Conservation (phyloP, 2,113 vertebrate species). For the Cranoglanis bouderius region DNA sequence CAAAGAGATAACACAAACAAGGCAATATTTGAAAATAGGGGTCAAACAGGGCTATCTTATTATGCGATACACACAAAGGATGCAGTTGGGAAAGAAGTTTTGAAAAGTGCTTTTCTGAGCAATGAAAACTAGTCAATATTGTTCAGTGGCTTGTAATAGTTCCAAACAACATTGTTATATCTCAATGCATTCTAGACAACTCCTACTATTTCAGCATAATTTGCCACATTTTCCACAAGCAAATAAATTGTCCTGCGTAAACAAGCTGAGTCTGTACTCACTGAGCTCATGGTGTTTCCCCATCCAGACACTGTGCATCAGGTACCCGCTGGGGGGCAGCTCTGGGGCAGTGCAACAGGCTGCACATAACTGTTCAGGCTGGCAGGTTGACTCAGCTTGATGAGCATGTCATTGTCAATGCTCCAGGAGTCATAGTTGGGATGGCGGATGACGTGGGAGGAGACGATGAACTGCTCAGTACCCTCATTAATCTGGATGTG, state of each 20-base stretch:
- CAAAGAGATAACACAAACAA: background rate
- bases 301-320: constrained; percentile 75
- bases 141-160: background rate
- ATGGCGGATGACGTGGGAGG: constrained; percentile 51
- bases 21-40: background rate
- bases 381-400: constrained; percentile 65
- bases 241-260: background rate
- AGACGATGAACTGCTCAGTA: constrained; percentile 55
- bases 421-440: constrained; percentile 56
- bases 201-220: background rate
- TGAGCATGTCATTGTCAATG: constrained; percentile 76
- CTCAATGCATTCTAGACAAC: background rate
- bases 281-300: constrained; percentile 73
- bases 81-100: background rate
- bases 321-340: constrained; percentile 65
- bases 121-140: background rate
- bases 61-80: background rate
- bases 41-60: background rate
- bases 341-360: constrained; percentile 61
- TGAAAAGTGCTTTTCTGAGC: background rate
- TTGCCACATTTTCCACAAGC: background rate
- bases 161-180: background rate
- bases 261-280: constrained; percentile 31
- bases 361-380: too few species aligned
- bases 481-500: constrained; percentile 57